Base-by-base conservation (phyloP, 2,113 vertebrate genomes). In the Hipposideros armiger region DNA sequence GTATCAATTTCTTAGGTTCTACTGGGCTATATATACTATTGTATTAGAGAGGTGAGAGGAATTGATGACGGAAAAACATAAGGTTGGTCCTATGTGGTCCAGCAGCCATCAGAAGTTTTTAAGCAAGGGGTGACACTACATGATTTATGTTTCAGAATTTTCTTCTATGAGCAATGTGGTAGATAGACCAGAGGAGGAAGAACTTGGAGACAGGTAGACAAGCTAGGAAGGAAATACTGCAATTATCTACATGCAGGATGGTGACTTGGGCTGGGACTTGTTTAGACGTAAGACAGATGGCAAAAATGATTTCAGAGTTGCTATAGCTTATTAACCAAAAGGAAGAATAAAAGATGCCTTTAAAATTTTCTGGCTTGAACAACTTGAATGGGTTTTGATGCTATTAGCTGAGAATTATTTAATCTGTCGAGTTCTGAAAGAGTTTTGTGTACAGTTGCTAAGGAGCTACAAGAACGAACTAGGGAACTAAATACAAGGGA, bases 371-470 rank as follows among this genome's bases (percentile, higher is more conserved):
- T 24, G 47, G 7, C 40, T 77, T 87, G 62, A 70, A 70, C 11
- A 62, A 52, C 24, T 70, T 45, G 45, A 78, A 45, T 90, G 64
- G 7, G 3, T 72, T 17, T 20, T 60, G 2, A 32, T 60, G 15
- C 58, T 92, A 2, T 82, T 87, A 58, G 72, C 11, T 60, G 54
- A 85, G n/a, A 72, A 93, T 93, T 90, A 58, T 58, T 60, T 64
- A 69, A 45, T 72, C 30, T 78, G 8, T 22, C 62, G 93, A 84
- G 45, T 54, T 69, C 15, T 20, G 26, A 32, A 88, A 54, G 36
- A 93, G 50, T 30, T 78, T 40, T 72, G 52, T 72, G 28, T 15
- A 26, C 11, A 87, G 24, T 67, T 81, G 58, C 30, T 62, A 66
- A 77, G 28, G 22, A 70, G 13, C 28, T 83, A 60, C 28, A 40